phyloP scores from a whole-genome alignment of 2,888 invertebrate species.

The Megamerina dolium region DNA sequence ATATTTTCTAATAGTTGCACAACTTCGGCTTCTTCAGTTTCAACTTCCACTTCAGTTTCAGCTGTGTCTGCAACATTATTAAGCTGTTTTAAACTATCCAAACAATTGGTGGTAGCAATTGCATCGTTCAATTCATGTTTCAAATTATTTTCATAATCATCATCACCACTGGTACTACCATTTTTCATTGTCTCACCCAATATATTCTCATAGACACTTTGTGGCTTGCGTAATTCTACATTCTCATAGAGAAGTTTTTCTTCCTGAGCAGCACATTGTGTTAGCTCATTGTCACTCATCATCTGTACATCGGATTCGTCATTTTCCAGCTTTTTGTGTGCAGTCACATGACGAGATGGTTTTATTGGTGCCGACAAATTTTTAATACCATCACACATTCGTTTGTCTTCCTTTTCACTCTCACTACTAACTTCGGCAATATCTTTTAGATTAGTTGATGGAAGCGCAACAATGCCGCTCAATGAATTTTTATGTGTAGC shows the following conservation, averaged over 20 bases:
- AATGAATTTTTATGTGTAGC: slow-evolving; percentile 12
- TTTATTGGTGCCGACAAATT: neutral
- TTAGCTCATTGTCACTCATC: slow-evolving; percentile 4
- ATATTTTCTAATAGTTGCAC: slow-evolving; percentile 22
- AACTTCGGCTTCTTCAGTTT: neutral
- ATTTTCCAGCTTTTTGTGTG: neutral
- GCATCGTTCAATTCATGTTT: slow-evolving; percentile 10
- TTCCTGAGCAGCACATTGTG: slow-evolving; percentile 26
- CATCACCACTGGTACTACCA: neutral
- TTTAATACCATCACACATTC: slow-evolving; percentile 18
- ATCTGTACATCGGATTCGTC: slow-evolving; percentile 13
- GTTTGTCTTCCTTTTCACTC: slow-evolving; percentile 9
- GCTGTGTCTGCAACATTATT: neutral
- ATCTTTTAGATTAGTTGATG: slow-evolving; percentile 3
- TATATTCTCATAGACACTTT: slow-evolving; percentile 45
- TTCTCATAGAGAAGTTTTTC: slow-evolving; percentile 47
- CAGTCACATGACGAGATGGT: too few species aligned
- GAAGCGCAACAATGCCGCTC: neutral
- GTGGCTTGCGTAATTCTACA: slow-evolving; percentile 45
- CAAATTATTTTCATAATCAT: slow-evolving; percentile 6
- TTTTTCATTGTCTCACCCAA: slow-evolving; percentile 41
- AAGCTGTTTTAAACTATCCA: slow-evolving; percentile 37
- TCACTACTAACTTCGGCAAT: slow-evolving; percentile 12
- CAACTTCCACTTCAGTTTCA: neutral
- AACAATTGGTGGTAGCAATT: slow-evolving; percentile 22